Base-by-base conservation (phyloP, 2,113 vertebrate genomes). In the Platycercus adscitus region DNA sequence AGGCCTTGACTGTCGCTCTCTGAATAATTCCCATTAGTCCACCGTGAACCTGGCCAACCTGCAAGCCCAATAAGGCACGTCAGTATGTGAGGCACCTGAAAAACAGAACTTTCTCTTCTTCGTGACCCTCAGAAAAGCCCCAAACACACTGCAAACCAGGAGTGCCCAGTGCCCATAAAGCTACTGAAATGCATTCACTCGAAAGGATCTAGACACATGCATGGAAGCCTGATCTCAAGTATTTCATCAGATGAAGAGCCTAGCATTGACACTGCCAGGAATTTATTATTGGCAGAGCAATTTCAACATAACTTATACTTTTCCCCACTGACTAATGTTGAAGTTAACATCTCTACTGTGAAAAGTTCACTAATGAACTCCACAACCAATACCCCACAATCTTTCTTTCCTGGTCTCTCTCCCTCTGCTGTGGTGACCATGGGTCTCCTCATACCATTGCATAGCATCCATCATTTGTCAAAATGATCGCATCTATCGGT, bases 381-480 rank as follows among this genome's bases (percentile, higher is more conserved):
- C 7, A 58, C 28, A 83, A 80, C 25, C 50, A 80, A 33, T 15
- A 61, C 2, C 17, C 72, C 14, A 2, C 35, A 50, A 7, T 23
- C 69, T 25, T 50, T 21, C 28, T 82, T 53, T 47, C 25, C 37
- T 24, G n/a, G 20, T 31, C n/a, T 20, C 49, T 44, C 39, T 50
- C 23, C 17, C 35, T 41, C 58, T 60, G 39, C 65, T 69, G 13
- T 44, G 23, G 33, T 31, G 60, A 56, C 29, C 46, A 44, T 6
- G 6, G 46, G 52, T 37, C 44, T 50, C 23, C 60, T 43, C 81
- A 20, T 98, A 99, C 99, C 99, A 99, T 99, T 28, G 99, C 99
- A 52, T 99, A 99, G 96, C 99, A 99, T 88, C 99, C 98, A 86
- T 99, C 99, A 8, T 99, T 99, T 23, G 99, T 98, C 97, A 99